These are phyloP conservation scores for Caenorhabditis sp. DNA, from an alignment of 2,888 invertebrate species.

Conservation along the genomic window DNA sequence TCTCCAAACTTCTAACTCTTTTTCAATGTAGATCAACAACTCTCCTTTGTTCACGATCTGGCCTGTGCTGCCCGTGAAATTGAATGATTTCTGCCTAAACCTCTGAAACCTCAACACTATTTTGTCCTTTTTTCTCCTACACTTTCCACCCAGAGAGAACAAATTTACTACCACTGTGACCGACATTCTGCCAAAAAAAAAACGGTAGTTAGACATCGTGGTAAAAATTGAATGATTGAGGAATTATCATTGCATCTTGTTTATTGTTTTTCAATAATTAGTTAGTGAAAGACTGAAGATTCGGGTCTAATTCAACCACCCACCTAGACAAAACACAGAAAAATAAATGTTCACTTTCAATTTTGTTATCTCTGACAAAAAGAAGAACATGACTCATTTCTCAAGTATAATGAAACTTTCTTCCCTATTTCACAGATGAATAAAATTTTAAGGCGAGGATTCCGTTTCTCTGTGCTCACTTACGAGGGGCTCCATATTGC, in stretches of 20 bases:
- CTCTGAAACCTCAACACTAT: conserved; percentile 23
- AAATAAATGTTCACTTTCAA: not conserved
- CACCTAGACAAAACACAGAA: conserved; percentile 10
- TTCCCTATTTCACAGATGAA: conserved; percentile 8
- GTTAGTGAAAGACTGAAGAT: not conserved
- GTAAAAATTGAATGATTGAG: not conserved
- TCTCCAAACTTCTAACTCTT: conserved; percentile 13
- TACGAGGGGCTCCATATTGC: too few species aligned
- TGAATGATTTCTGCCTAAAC: conserved; percentile 21
- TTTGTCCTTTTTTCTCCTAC: not conserved
- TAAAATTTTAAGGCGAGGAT: not conserved
- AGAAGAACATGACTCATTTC: conserved; percentile 9
- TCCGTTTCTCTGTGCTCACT: not conserved
- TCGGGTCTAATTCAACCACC: not conserved
- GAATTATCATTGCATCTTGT: not conserved
- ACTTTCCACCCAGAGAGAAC: conserved; percentile 1
- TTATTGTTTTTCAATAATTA: not conserved
- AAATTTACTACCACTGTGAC: conserved; percentile 17
- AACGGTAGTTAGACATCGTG: not conserved
- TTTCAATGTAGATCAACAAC: conserved; percentile 31
- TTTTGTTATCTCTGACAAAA: conserved; percentile 6
- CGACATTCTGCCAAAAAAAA: conserved; percentile 16
- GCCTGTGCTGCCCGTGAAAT: conserved; percentile 33
- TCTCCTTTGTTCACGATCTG: conserved; percentile 41
- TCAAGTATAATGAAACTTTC: conserved; percentile 3